Base-by-base conservation (phyloP, 2,888 invertebrate genomes). In the Shargacucullia verbasci region DNA sequence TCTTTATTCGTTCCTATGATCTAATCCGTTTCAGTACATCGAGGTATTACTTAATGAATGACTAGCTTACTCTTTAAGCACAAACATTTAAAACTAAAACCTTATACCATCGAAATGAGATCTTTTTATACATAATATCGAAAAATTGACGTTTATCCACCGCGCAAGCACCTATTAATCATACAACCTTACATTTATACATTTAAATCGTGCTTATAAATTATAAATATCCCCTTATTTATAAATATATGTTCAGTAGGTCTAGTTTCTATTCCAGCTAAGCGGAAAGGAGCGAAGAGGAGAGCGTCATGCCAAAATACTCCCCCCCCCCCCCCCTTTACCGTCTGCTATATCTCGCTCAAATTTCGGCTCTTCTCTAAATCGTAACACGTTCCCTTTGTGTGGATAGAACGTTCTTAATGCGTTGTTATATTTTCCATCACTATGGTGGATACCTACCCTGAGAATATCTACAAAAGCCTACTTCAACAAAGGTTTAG, bases 161-260 rank as follows among this genome's bases (percentile, higher is more conserved):
- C 80, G 90, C 91, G 86, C 88, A 93, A 94, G 93, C 93, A 92
- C 93, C 92, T 93, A 93, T 83, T 85, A 89, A 81, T 88, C 81
- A 89, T 91, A 92, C 92, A 92, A 92, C 87, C 92, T 85, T 89
- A 90, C 79, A 83, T 85, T 90, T 85, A 83, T 73, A 83, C 78
- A 78, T 72, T 73, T 76, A 77, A 71, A 79, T 75, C 67, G 76
- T 80, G 78, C 78, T 81, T 81, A 57, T 59, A 70, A 60, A 65
- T 54, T 67, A 50, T 58, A n/a, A n/a, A 48, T 54, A 48, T 52
- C 68, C 60, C 66, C 57, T 57, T 66, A 69, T 75, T 79, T 68
- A 77, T 58, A 40, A 47, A 10, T 20, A 20, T 6, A 11, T 33
- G 12, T 9, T 29, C 29, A 29, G 7, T 20, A 20, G 20, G 20